Evolutionary conservation across 1,140 invertebrate species (phyloP).

Genomic region (Drosophila micromelanica): DNA sequence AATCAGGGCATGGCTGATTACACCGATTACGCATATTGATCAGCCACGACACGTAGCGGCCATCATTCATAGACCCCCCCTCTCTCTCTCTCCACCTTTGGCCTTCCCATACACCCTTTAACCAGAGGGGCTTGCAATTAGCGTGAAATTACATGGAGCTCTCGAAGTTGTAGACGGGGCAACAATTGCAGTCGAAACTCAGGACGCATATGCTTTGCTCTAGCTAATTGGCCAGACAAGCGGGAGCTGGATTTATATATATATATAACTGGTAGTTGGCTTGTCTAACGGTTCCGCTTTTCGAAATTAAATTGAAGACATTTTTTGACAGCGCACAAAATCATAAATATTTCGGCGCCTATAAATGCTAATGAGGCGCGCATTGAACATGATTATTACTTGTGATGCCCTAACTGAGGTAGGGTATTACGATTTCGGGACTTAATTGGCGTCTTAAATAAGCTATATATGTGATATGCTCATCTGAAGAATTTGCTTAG

Average conservation of each 20-base stretch:
- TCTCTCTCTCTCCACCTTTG: neutral
- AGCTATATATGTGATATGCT: neutral
- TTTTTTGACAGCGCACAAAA: conserved; percentile 45
- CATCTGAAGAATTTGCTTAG: neutral
- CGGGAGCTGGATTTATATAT: neutral
- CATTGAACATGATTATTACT: conserved; percentile 48
- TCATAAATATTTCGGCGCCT: conserved; percentile 63
- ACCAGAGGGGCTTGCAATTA: conserved; percentile 46
- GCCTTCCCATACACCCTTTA: neutral
- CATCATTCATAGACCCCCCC: conserved; percentile 58
- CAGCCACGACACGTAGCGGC: conserved; percentile 62
- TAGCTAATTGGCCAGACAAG: conserved; percentile 34
- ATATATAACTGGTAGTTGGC: conserved; percentile 2
- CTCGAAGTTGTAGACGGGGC: neutral
- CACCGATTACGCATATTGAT: conserved; percentile 78
- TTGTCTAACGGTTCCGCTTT: conserved; percentile 4
- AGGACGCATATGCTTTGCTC: conserved; percentile 35
- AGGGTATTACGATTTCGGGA: neutral
- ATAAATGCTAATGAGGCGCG: conserved; percentile 67
- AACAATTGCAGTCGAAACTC: conserved; percentile 5
- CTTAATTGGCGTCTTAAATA: neutral
- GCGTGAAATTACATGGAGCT: conserved; percentile 31
- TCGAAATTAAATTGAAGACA: conserved; percentile 37
- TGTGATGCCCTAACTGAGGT: conserved; percentile 2
- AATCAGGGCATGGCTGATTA: conserved; percentile 58